A percentile compares a stretch with the other conserved stretches of the same genome.
These are phyloP conservation scores for Plebejus argus DNA, from an alignment of 2,888 invertebrate genomes.

Conservation along the genomic window DNA sequence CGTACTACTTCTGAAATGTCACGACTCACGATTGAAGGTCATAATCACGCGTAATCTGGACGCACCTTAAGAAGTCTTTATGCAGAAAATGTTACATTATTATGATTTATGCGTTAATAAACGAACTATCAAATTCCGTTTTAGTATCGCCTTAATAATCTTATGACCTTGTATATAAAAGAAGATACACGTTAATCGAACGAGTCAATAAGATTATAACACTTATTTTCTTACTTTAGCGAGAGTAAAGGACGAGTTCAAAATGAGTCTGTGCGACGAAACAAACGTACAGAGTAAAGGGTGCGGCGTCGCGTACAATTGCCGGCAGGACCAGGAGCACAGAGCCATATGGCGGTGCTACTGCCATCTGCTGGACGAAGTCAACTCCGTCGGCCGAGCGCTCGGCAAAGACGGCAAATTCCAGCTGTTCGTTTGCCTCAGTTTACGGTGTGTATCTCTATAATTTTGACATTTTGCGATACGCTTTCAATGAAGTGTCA, in stretches of 20 bases:
- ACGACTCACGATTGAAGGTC: too few species aligned
- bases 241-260: constrained; percentile 90
- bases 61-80: too few species aligned
- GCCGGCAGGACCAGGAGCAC: constrained; percentile 77
- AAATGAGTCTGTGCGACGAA: constrained; percentile 85
- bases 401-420: constrained; percentile 99
- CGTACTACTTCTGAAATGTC: too few species aligned
- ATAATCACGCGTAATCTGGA: too few species aligned
- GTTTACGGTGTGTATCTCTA: constrained; percentile 85
- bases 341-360: constrained; percentile 92
- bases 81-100: too few species aligned
- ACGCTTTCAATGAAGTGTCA: not conserved
- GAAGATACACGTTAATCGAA: not conserved
- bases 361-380: constrained; percentile 93
- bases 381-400: constrained; percentile 89
- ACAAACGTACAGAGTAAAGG: constrained; percentile 58
- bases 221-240: constrained; percentile 75
- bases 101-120: too few species aligned
- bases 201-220: constrained; percentile 4
- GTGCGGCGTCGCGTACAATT: constrained; percentile 68
- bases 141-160: too few species aligned
- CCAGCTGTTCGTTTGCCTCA: constrained; percentile 96
- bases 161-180: too few species aligned
- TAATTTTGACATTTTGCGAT: constrained; percentile 23
- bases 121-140: too few species aligned